Conservation (phyloP, 2,113 vertebrate genomes). For the Coryphaenoides rupestris region DNA sequence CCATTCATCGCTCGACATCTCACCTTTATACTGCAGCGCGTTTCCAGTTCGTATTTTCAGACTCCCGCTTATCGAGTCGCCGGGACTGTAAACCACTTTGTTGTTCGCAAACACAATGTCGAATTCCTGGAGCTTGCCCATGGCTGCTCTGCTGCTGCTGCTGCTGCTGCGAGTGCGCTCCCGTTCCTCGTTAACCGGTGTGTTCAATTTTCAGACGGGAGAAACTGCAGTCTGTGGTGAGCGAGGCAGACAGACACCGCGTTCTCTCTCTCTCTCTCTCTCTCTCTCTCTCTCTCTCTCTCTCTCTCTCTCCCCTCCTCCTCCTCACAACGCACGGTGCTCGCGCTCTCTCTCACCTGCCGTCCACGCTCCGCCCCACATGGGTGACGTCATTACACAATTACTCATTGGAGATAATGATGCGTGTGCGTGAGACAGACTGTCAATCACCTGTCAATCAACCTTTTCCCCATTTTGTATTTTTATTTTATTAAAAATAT, state of each 20-base stretch:
- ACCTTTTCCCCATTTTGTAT: no score
- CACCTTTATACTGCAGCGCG: conserved; percentile 86
- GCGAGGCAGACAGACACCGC: no score
- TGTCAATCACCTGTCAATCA: no score
- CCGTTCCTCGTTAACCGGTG: no score
- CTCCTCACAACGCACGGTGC: no score
- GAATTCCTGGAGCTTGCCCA: conserved; percentile 94
- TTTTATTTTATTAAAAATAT: no score
- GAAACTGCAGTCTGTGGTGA: no score
- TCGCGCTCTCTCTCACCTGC: conserved; percentile 50
- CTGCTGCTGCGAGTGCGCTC: conserved; percentile 21
- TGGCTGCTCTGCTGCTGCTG: conserved; percentile 50
- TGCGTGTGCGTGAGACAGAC: no score
- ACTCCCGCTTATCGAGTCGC: conserved; percentile 83
- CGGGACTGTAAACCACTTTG: conserved; percentile 89
- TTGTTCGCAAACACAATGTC: conserved; percentile 83
- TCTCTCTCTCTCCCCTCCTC: no score
- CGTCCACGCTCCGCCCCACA: conserved; percentile 16
- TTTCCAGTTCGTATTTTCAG: conserved; percentile 79
- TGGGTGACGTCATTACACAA: conserved; percentile 40
- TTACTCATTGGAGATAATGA: no score
- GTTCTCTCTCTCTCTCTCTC: background rate
- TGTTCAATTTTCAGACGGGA: no score
- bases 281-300: background rate
- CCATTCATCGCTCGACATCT: conserved; percentile 26